These are phyloP conservation scores for Chaetops frenatus DNA, from an alignment of 2,113 vertebrate genomes.

Conservation along the genomic window DNA sequence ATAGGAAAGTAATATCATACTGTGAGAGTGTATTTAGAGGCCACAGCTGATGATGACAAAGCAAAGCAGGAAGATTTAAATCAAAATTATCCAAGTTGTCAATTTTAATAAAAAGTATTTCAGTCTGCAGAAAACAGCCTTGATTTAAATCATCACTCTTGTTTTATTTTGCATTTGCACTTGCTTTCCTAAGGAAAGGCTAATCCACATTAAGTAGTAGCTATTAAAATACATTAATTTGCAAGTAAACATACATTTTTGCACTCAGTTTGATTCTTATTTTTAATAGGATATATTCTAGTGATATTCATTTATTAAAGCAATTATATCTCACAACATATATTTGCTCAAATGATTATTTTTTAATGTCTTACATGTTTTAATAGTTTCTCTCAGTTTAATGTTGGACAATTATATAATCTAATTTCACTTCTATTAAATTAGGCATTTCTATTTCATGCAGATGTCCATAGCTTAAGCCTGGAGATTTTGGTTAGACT, in stretches of 20 bases:
- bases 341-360: constrained; percentile 1
- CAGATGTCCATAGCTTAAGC: not conserved
- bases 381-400: constrained; percentile 1
- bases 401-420: not conserved
- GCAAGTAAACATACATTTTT: constrained; percentile 22
- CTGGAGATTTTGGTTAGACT: not conserved
- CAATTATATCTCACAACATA: not conserved
- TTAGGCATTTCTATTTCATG: constrained; percentile 7
- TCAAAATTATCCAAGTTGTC: not conserved
- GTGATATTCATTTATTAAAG: not conserved
- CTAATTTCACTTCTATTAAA: constrained; percentile 21
- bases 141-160: not conserved
- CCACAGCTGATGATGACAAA: not conserved
- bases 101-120: not conserved
- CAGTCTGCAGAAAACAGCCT: not conserved
- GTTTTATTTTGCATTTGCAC: not conserved
- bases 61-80: not conserved
- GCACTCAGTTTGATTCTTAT: not conserved
- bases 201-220: not conserved
- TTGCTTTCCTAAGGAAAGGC: not conserved
- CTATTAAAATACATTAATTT: constrained; percentile 11
- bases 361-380: constrained; percentile 8
- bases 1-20: not conserved
- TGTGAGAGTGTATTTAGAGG: not conserved
- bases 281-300: constrained; percentile 1